phyloP scores from a whole-genome alignment of 2,797 vertebrate species.

The Sebastes hubbsi region DNA sequence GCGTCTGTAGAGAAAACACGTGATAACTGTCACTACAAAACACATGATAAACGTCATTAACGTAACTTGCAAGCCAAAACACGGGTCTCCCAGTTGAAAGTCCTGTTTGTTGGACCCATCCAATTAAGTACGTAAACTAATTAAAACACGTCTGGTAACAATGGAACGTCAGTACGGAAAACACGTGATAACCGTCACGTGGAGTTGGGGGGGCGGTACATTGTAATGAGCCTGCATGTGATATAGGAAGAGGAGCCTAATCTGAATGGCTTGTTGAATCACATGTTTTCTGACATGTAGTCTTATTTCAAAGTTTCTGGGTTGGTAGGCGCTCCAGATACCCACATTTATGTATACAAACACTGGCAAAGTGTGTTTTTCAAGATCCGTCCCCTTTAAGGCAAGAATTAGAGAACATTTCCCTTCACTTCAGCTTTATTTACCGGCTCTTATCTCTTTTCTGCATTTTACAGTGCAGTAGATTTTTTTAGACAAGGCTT shows the following conservation, averaged over 20 bases:
- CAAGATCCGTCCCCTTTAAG: neutral
- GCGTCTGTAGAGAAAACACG: no score
- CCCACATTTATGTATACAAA: neutral
- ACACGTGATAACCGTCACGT: no score
- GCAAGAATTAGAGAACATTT: slow-evolving; percentile 3
- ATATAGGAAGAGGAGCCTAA: neutral
- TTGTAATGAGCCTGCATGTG: neutral
- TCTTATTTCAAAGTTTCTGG: neutral
- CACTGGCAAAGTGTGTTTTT: no score
- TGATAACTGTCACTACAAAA: no score
- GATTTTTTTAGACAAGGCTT: slow-evolving; percentile 31
- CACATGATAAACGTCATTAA: no score
- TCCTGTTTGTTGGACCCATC: no score
- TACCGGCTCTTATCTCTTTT: slow-evolving; percentile 15
- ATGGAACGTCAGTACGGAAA: no score
- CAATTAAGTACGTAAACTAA: no score
- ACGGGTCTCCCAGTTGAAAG: no score
- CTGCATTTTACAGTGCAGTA: slow-evolving; percentile 5
- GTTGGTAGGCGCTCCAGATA: neutral
- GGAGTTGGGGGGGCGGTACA: neutral
- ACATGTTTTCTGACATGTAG: neutral
- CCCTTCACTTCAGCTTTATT: slow-evolving; percentile 26
- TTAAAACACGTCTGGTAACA: no score
- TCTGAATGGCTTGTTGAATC: neutral
- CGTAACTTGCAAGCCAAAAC: no score